Conservation (phyloP, 2,113 vertebrate species). For the Pongo pygmaeus region DNA sequence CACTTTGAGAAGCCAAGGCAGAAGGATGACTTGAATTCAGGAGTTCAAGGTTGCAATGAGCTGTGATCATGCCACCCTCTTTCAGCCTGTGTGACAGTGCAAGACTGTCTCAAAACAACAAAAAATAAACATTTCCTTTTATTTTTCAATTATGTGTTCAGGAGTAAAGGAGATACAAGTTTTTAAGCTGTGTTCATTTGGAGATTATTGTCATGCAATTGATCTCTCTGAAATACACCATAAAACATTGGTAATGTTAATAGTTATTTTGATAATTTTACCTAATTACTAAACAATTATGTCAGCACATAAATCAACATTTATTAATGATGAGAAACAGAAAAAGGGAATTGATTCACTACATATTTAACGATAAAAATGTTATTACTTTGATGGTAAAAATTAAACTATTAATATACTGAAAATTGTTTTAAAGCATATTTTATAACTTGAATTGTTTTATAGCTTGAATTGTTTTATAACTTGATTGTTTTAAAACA, state of each 20-base stretch:
- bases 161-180: neutral
- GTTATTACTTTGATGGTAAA: neutral
- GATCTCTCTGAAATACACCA: neutral
- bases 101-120: too few relatives aligned
- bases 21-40: too few relatives aligned
- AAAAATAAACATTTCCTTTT: neutral
- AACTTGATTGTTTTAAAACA: neutral
- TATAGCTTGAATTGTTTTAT: too few relatives aligned
- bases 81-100: too few relatives aligned
- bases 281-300: neutral
- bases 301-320: neutral
- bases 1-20: too few relatives aligned
- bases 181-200: neutral
- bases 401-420: neutral
- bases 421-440: neutral
- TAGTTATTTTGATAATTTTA: neutral
- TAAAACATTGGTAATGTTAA: neutral
- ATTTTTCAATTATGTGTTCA: neutral
- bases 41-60: too few relatives aligned
- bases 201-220: neutral
- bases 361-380: neutral
- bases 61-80: too few relatives aligned
- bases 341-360: neutral
- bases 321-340: neutral
- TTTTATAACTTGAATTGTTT: constrained; percentile 6